These are phyloP conservation scores for Crocallis elinguaria DNA, from an alignment of 2,888 invertebrate genomes.

Conservation along the genomic window DNA sequence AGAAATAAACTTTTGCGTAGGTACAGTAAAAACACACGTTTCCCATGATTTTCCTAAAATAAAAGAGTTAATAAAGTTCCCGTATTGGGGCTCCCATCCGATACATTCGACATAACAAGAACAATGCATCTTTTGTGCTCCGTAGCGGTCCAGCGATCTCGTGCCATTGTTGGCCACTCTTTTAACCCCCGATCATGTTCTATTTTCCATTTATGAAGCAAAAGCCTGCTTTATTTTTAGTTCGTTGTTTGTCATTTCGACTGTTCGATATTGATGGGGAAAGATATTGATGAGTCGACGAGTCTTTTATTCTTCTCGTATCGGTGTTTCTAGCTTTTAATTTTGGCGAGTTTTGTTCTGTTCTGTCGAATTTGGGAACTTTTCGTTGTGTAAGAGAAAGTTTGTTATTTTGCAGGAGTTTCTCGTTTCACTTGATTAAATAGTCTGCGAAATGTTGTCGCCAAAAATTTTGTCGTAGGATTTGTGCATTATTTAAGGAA, in stretches of 20 bases:
- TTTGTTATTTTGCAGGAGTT: not conserved
- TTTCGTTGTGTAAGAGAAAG: too few relatives aligned
- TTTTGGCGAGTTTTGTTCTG: not conserved
- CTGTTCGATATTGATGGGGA: conserved; percentile 27
- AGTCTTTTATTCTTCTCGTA: conserved; percentile 7
- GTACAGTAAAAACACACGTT: conserved; percentile 4
- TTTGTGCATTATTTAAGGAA: too few relatives aligned
- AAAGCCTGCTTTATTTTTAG: conserved; percentile 61
- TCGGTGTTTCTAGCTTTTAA: not conserved
- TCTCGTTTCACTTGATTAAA: not conserved
- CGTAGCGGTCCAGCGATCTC: conserved; percentile 68
- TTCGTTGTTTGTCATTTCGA: conserved; percentile 42
- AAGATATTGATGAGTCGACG: conserved; percentile 22
- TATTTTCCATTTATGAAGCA: conserved; percentile 69
- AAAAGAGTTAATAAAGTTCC: conserved; percentile 64
- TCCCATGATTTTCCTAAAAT: conserved; percentile 46
- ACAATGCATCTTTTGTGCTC: conserved; percentile 76
- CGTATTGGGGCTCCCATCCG: conserved; percentile 64
- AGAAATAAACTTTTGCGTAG: not conserved
- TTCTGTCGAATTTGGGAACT: too few relatives aligned
- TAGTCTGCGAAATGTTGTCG: too few relatives aligned
- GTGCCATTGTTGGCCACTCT: conserved; percentile 58
- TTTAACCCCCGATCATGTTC: conserved; percentile 71
- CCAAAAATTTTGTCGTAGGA: too few relatives aligned
- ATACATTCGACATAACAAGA: conserved; percentile 78